Percentiles rank a stretch among this genome's conserved stretches.
These are phyloP conservation scores for Platichthys stellatus DNA, from an alignment of 2,113 vertebrate genomes.

Conservation along the genomic window DNA sequence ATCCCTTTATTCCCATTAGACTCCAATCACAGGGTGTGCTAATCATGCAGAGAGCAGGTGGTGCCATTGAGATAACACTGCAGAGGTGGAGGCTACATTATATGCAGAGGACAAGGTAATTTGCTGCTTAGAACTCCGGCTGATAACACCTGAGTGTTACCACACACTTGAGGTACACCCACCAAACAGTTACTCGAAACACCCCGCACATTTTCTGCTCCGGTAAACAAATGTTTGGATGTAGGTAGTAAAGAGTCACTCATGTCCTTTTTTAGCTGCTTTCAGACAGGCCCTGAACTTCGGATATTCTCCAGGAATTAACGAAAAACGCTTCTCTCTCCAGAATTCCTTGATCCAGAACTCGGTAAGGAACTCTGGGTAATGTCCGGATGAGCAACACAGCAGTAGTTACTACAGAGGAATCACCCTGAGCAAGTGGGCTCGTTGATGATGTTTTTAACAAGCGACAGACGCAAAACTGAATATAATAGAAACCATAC, in stretches of 20 bases:
- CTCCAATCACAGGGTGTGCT: slow-evolving; percentile 40
- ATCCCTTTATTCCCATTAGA: slow-evolving; percentile 40
- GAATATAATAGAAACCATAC: too few species aligned
- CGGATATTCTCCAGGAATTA: too few species aligned
- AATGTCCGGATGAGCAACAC: too few species aligned
- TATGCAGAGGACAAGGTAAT: slow-evolving; percentile 21
- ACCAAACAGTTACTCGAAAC: slow-evolving; percentile 2
- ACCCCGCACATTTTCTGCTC: background rate
- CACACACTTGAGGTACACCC: background rate
- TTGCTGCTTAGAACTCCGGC: slow-evolving; percentile 40
- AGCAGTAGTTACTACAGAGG: too few species aligned
- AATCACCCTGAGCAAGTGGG: too few species aligned
- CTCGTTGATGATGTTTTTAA: too few species aligned
- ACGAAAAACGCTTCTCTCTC: too few species aligned
- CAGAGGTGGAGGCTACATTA: slow-evolving; percentile 25
- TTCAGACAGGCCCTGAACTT: too few species aligned
- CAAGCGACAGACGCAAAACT: too few species aligned
- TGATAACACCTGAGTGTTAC: slow-evolving; percentile 27
- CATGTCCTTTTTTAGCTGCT: too few species aligned
- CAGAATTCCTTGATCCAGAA: too few species aligned
- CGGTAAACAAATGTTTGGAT: background rate
- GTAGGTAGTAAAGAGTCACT: background rate
- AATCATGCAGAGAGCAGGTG: slow-evolving; percentile 61
- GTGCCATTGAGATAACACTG: slow-evolving; percentile 54
- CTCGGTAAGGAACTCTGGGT: too few species aligned